Evolutionary conservation across 2,888 invertebrate species (phyloP).

Genomic region (Paralinhomoeus sp.): DNA sequence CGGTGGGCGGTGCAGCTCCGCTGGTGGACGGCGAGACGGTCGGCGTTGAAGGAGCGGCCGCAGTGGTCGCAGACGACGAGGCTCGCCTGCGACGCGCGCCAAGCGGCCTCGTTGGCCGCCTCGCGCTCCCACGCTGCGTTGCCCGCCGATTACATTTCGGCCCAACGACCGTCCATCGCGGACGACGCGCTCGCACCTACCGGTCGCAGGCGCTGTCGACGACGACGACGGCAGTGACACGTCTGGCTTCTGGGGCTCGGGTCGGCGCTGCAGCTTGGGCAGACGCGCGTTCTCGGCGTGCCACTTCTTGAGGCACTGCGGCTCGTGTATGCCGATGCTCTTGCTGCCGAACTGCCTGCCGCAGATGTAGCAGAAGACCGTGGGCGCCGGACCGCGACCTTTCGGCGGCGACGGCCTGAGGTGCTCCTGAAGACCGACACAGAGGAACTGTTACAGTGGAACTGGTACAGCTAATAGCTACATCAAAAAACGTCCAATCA

Average conservation of each 20-base stretch:
- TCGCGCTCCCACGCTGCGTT: no score
- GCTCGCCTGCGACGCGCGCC: slow-evolving; percentile 35
- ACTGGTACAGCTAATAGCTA: no score
- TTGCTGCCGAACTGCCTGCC: slow-evolving; percentile 41
- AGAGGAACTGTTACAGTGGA: no score
- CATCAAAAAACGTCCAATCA: no score
- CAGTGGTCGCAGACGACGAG: slow-evolving; percentile 40
- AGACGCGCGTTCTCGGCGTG: slow-evolving; percentile 37
- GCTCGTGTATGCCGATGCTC: slow-evolving; percentile 43
- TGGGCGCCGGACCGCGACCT: slow-evolving; percentile 19
- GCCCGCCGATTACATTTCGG: no score
- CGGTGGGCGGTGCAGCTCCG: slow-evolving; percentile 31
- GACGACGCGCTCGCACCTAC: no score
- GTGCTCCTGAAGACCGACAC: slow-evolving; percentile 13
- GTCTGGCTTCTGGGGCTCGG: slow-evolving; percentile 38
- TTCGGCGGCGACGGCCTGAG: slow-evolving; percentile 13
- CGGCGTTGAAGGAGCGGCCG: slow-evolving; percentile 42
- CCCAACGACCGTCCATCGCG: background rate
- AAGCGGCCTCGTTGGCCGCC: slow-evolving; percentile 30
- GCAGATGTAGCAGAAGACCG: slow-evolving; percentile 40
- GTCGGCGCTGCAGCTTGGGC: slow-evolving; percentile 34
- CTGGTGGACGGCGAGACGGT: slow-evolving; percentile 39
- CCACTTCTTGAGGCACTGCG: slow-evolving; percentile 43
- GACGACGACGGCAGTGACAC: slow-evolving; percentile 11
- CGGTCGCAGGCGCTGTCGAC: background rate